Conservation (phyloP, 2,113 vertebrate genomes). For the Pipa parva region DNA sequence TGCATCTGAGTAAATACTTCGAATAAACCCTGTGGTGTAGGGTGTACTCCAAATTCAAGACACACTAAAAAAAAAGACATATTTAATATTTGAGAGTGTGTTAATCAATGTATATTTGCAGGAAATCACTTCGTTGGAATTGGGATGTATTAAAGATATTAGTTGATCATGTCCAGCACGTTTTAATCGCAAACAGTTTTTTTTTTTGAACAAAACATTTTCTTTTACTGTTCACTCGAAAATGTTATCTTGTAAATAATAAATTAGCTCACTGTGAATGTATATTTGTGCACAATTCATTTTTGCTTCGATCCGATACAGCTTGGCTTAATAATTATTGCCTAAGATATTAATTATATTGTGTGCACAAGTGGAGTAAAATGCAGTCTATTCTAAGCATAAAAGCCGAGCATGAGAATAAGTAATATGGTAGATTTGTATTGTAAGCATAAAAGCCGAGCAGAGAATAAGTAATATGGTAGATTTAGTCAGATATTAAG, state of each 20-base stretch:
- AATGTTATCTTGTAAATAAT: slow-evolving; percentile 76
- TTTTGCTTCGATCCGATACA: slow-evolving; percentile 61
- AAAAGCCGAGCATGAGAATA: too few species aligned
- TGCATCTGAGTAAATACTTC: neutral
- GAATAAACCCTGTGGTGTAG: neutral
- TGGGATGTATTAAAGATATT: slow-evolving; percentile 58
- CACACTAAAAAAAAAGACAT: neutral
- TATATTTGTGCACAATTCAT: slow-evolving; percentile 71
- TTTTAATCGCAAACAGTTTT: slow-evolving; percentile 67
- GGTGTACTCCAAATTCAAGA: neutral
- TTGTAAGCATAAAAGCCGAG: too few species aligned
- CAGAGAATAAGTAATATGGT: neutral
- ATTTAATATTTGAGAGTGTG: slow-evolving; percentile 10
- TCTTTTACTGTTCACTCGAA: slow-evolving; percentile 66
- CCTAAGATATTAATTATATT: neutral
- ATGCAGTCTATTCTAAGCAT: neutral
- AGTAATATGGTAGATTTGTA: too few species aligned
- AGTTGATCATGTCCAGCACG: slow-evolving; percentile 66
- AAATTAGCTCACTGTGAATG: slow-evolving; percentile 73
- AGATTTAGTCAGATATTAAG: neutral
- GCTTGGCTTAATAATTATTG: neutral
- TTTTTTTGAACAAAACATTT: slow-evolving; percentile 66
- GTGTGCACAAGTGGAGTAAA: neutral
- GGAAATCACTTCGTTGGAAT: slow-evolving; percentile 59
- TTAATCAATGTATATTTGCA: slow-evolving; percentile 41